Percentiles rank a stretch among this genome's conserved stretches.
Evolutionary conservation across 2,888 invertebrate species (phyloP).

Genomic region (Isotomurus palustris): DNA sequence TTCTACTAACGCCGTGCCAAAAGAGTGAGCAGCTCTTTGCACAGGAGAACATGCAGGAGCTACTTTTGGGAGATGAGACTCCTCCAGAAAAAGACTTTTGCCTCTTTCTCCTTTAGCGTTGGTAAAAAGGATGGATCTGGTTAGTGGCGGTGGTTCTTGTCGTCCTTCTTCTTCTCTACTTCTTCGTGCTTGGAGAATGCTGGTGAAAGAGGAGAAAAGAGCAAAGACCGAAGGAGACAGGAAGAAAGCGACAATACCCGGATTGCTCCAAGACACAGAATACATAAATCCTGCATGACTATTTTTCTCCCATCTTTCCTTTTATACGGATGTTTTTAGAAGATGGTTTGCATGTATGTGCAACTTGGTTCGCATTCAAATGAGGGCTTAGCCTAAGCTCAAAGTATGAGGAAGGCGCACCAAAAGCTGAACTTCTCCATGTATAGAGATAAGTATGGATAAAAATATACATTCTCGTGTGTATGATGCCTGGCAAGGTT

Average conservation of each 20-base stretch:
- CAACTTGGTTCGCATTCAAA: constrained; percentile 38
- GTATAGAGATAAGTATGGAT: too few species aligned
- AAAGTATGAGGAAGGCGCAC: too few species aligned
- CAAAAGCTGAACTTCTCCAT: too few species aligned
- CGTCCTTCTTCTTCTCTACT: neutral
- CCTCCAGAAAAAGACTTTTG: too few species aligned
- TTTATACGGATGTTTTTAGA: constrained; percentile 8
- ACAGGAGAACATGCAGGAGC: neutral
- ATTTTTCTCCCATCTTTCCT: constrained; percentile 12
- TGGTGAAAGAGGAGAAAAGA: neutral
- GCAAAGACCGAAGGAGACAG: constrained; percentile 13
- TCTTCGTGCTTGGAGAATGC: too few species aligned
- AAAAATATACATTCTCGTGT: too few species aligned
- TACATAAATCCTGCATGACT: constrained; percentile 13
- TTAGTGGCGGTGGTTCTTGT: too few species aligned
- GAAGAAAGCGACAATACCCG: constrained; percentile 15
- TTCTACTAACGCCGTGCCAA: too few species aligned
- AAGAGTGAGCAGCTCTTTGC: too few species aligned
- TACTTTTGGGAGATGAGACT: neutral
- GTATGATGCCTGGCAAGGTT: too few species aligned
- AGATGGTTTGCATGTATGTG: constrained; percentile 12
- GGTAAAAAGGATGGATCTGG: too few species aligned
- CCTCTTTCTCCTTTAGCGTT: too few species aligned
- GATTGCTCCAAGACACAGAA: constrained; percentile 10
- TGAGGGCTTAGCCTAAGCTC: constrained; percentile 27